phyloP scores from a whole-genome alignment of 2,113 vertebrate species.

The Aspidoscelis tigris region DNA sequence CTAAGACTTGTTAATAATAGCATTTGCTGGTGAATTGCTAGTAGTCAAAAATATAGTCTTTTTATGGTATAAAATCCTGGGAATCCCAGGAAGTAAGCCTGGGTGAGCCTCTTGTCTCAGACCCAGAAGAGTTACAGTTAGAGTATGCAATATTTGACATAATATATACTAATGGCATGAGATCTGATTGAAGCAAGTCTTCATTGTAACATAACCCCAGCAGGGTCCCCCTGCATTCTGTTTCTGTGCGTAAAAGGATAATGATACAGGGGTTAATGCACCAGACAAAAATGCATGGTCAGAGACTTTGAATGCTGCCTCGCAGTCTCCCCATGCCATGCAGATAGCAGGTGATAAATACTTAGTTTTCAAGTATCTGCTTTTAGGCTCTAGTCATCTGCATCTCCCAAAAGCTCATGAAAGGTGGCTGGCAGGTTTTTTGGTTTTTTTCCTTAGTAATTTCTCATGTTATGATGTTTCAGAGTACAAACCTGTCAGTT shows the following conservation, averaged over 20 bases:
- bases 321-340: not conserved
- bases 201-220: not conserved
- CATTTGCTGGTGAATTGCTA: too few species aligned
- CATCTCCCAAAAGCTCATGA: not conserved
- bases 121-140: not conserved
- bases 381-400: not conserved
- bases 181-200: not conserved
- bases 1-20: too few species aligned
- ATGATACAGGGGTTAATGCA: not conserved
- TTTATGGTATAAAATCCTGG: too few species aligned
- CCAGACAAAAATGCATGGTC: not conserved
- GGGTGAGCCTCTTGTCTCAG: not conserved
- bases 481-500: constrained; percentile 1
- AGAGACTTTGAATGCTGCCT: not conserved
- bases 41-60: too few species aligned
- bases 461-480: not conserved
- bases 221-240: not conserved
- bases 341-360: not conserved
- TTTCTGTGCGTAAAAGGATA: not conserved
- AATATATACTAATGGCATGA: not conserved
- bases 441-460: constrained; percentile 1
- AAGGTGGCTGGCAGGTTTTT: not conserved
- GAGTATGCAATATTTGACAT: not conserved
- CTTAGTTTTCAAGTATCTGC: not conserved
- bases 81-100: not conserved